These are phyloP conservation scores for Nasua narica DNA, from an alignment of 2,797 vertebrate genomes.

Conservation along the genomic window DNA sequence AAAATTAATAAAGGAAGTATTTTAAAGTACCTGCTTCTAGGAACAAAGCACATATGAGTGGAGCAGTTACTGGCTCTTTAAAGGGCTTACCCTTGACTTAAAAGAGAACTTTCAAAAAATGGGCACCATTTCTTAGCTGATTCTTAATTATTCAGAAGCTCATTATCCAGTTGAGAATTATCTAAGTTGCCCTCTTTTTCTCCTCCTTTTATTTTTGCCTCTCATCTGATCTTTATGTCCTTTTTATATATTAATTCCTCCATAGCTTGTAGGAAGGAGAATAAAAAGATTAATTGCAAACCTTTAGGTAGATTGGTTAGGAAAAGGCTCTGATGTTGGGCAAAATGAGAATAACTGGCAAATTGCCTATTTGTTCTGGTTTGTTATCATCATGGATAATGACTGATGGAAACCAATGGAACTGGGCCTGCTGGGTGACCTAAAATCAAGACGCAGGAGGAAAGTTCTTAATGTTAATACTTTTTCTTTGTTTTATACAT, in stretches of 20 bases:
- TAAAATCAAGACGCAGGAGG: background rate
- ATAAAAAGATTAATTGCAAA: background rate
- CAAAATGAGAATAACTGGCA: background rate
- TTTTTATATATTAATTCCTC: background rate
- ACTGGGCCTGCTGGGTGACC: background rate
- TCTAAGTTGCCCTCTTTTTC: background rate
- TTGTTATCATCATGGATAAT: background rate
- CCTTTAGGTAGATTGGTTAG: background rate
- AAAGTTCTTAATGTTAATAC: background rate
- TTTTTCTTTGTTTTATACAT: background rate
- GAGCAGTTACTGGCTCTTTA: background rate
- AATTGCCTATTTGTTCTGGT: background rate
- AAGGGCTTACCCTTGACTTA: background rate
- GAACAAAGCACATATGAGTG: background rate
- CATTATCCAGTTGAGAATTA: background rate
- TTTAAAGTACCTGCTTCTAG: background rate
- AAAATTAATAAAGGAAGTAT: background rate
- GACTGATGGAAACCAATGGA: background rate
- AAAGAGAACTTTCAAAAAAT: slow-evolving; percentile 2
- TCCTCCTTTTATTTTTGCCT: background rate
- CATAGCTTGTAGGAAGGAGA: background rate
- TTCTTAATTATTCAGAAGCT: background rate
- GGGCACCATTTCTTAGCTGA: background rate
- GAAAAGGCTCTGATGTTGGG: background rate
- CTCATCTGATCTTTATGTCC: background rate